Evolutionary conservation across 2,888 invertebrate genomes (phyloP).

Genomic region (Dynastes grantii): DNA sequence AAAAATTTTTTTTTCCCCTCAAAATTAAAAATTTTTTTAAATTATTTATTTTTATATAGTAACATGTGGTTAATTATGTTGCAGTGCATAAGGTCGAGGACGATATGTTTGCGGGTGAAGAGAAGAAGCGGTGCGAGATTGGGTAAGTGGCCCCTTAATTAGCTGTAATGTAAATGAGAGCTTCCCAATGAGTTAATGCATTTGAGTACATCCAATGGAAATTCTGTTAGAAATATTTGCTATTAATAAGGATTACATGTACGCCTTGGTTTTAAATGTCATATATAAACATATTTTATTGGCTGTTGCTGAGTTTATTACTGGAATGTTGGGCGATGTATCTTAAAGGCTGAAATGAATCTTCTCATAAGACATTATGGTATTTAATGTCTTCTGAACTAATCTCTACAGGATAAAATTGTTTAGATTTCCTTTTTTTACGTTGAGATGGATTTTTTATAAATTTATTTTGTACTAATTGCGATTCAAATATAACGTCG

Average conservation of each 20-base stretch:
- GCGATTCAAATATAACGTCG: too few species aligned
- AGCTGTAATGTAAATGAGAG: conserved; percentile 33
- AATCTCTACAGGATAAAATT: too few species aligned
- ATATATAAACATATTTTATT: background rate
- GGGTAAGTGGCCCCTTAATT: conserved; percentile 77
- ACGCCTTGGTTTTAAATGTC: background rate
- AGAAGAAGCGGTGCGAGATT: conserved; percentile 89
- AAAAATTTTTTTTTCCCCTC: too few species aligned
- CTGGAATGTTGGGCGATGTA: too few species aligned
- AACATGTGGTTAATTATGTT: conserved; percentile 64
- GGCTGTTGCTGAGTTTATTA: background rate
- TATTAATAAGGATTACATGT: background rate
- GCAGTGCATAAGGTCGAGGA: conserved; percentile 96
- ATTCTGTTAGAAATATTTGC: background rate
- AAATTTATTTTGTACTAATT: too few species aligned
- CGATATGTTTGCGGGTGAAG: conserved; percentile 94
- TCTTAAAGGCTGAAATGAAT: too few species aligned
- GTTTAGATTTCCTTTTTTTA: too few species aligned
- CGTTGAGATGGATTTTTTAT: too few species aligned
- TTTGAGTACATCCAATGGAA: background rate
- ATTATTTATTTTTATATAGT: conserved; percentile 27
- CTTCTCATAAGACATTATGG: too few species aligned
- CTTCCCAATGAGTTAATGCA: background rate
- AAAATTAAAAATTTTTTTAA: too few species aligned
- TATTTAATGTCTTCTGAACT: too few species aligned